Base-by-base conservation (phyloP, 2,113 vertebrate species). In the Austrofundulus limnaeus region DNA sequence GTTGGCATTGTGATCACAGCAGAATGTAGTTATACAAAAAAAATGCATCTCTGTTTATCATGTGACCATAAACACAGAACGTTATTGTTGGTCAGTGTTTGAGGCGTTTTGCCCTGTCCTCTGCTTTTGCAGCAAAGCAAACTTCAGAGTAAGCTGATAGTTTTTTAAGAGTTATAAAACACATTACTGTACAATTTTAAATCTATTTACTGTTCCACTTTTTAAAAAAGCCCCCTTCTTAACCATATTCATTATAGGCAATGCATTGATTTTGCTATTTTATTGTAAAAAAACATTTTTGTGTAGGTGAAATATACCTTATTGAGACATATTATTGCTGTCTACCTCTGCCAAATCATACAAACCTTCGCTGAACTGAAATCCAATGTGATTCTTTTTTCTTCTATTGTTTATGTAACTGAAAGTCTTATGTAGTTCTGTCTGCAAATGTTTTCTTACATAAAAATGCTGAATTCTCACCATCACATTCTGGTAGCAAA, bases 311-410 rank as follows among this genome's bases (percentile, higher is more conserved):
- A 84, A 77, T 71, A 74, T 72, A 78, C 60, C 63, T 84, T 73
- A 70, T 74, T 66, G 84, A 77, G 66, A 72, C 66, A 80, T 81
- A 82, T 88, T 80, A 77, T 86, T 87, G 82, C 77, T 84, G 86
- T 91, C 88, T 90, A 90, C 90, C 91, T 92, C 88, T 88, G 79
- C 75, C 73, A 80, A 84, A 76, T 78, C 66, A 37, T 68, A 76
- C 50, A 66, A 47, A 84, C 74, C 70, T 54, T 21, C 38, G 52
- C 41, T 50, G 21, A 77, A 64, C 41, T 46, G 67, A 49, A 76
- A 54, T 46, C 54, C 48, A 56, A 64, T 69, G 49, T 66, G 41
- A 46, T 37, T 62, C 52, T 42, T 68, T 15, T 53, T 24, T 24
- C 43, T 55, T 53, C 48, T 78, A 24, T 60, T 76, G 72, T 59